These are phyloP conservation scores for Sialis lutaria DNA, from an alignment of 2,888 invertebrate species.

Conservation along the genomic window DNA sequence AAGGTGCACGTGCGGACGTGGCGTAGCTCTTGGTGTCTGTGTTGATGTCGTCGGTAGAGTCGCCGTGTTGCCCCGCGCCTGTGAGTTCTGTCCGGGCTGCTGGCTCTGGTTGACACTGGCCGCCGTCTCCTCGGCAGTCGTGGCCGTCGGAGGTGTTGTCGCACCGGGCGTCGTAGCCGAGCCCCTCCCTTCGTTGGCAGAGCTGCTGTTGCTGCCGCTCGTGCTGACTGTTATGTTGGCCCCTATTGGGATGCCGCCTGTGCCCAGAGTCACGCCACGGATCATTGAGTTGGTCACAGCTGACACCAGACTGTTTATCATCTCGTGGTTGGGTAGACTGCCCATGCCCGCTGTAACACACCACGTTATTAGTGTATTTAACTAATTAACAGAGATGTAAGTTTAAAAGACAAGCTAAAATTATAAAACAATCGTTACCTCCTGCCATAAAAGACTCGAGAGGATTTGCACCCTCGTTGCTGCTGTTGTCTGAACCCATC, in stretches of 20 bases:
- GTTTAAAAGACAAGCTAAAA: too few species aligned
- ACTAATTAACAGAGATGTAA: background rate
- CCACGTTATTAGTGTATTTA: background rate
- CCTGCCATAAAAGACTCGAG: background rate
- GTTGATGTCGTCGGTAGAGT: slow-evolving; percentile 56
- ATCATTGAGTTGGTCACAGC: slow-evolving; percentile 5
- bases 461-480: background rate
- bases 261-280: slow-evolving; percentile 2
- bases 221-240: background rate
- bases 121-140: slow-evolving; percentile 8
- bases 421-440: background rate
- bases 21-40: slow-evolving; percentile 43
- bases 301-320: slow-evolving; percentile 2
- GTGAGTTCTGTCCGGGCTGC: slow-evolving; percentile 24
- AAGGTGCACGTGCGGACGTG: slow-evolving; percentile 49
- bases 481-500: slow-evolving; percentile 1
- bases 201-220: background rate
- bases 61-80: slow-evolving; percentile 40
- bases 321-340: background rate
- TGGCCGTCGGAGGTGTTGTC: slow-evolving; percentile 7
- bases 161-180: background rate
- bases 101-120: slow-evolving; percentile 13
- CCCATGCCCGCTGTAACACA: background rate
- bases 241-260: slow-evolving; percentile 10
- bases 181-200: background rate